Base-by-base conservation (phyloP, 2,113 vertebrate genomes). In the Leptobrachium leishanense region DNA sequence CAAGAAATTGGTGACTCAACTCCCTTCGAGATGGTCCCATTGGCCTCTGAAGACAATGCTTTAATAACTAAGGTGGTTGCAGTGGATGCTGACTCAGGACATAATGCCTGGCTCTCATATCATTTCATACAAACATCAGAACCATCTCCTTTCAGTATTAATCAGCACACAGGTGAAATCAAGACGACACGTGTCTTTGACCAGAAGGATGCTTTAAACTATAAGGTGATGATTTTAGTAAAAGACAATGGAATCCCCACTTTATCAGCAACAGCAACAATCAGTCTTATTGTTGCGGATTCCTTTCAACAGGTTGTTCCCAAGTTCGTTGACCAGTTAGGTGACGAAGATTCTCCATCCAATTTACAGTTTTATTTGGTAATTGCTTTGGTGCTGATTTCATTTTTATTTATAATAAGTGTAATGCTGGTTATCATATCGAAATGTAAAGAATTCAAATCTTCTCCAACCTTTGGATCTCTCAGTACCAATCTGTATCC, bases 71-170 rank as follows among this genome's bases (percentile, higher is more conserved):
- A 90, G 83, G 86, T 88, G 53, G 85, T 89, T 73, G 88, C 86
- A 83, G 84, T 88, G 54, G 86, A 88, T 86, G 85, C 84, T 77
- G 87, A 88, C 81, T 88, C 86, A 70, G 86, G 87, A 76, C 88
- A 90, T 85, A 90, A 89, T 77, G 85, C 85, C 81, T 87, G 88
- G 84, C 86, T 88, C 71, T 88, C 87, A 42, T 88, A 87, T 81
- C 87, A 84, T 72, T 75, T 87, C 11, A 81, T 86, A 72, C 84
- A 85, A 82, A 62, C 75, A 15, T 74, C 86, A 55, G 87, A 88
- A 74, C 59, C 70, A 39, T 39, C 7, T 42, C 83, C 85, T 31
- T 84, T 87, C 83, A 74, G 44, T 1, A 50, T 79, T 57, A 85
- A 68, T n/a, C 0, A 69, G 53, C 82, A 85, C 74, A 85, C 63